Evolutionary conservation across 2,888 invertebrate genomes (phyloP), one percentile per base, ranked within the genome.

Genomic region (Ctenicera cuprea): DNA sequence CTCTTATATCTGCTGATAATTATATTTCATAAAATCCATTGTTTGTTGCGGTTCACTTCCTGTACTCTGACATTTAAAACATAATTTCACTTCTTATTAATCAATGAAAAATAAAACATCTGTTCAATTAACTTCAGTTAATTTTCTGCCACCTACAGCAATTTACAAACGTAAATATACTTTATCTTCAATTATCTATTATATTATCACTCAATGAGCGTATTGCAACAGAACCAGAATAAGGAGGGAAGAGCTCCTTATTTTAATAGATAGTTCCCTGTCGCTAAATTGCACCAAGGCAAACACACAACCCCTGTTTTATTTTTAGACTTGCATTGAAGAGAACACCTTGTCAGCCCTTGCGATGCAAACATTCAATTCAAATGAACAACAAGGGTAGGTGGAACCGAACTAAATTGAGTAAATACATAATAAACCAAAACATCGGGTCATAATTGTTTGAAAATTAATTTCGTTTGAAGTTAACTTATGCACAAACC

Each of bases 221-320:
- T 33, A 33, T 5, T 9, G 33, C 8, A 33, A 33, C 9, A 8
- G 9, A 33, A 33, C 8, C 5, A 33, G 5, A 9, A 1, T 26
- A 16, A 30, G n/a, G 52, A 52, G 30, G 52, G 52, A 52, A 52
- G 52, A 52, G 52, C 52, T 52, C 3, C 4, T 22, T 22, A 30
- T 30, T 52, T 52, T 22, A 26, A 26, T 52, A n/a, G 52, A 52
- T n/a, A 52, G 3, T 26, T 14, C 26, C 12, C 7, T 14, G 52
- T 20, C 26, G 26, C 22, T 52, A 30, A 52, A 52, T 52, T 52
- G 52, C 52, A 26, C 9, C 12, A 30, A 5, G n/a, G 52, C 52
- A 33, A 33, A 33, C 33, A 33, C 8, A 33, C 33, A 33, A 33
- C 52, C 52, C 52, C 30, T 52, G 26, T 30, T 11, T 22, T 52